A percentile compares a stretch with the other conserved stretches of the same genome.
These are phyloP conservation scores for Actenoides lindsayi DNA, from an alignment of 2,113 vertebrate genomes.

Conservation along the genomic window DNA sequence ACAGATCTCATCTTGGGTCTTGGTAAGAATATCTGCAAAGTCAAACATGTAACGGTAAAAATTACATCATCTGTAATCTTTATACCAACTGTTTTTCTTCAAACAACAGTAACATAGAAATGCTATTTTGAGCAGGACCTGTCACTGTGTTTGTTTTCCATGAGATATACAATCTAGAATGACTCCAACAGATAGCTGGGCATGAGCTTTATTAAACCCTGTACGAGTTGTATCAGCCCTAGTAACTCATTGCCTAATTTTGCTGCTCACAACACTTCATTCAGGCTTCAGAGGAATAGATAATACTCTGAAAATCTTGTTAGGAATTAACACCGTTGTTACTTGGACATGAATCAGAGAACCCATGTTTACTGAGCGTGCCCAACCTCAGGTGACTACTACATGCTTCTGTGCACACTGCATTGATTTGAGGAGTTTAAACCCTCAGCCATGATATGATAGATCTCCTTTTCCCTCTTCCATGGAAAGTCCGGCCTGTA, in stretches of 20 bases:
- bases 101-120: slow-evolving; percentile 46
- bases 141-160: slow-evolving; percentile 51
- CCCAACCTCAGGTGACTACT: not conserved
- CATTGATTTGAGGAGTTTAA: not conserved
- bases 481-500: not conserved
- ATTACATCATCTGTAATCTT: slow-evolving; percentile 67
- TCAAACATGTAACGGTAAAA: slow-evolving; percentile 49
- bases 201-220: slow-evolving; percentile 34
- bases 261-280: not conserved
- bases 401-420: not conserved
- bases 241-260: not conserved
- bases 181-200: slow-evolving; percentile 18
- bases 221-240: not conserved
- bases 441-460: not conserved
- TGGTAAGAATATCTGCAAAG: slow-evolving; percentile 25
- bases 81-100: slow-evolving; percentile 63
- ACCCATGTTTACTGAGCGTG: not conserved
- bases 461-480: not conserved
- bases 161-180: slow-evolving; percentile 41
- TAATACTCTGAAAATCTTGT: not conserved
- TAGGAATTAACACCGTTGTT: not conserved
- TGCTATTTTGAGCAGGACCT: slow-evolving; percentile 46
- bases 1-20: slow-evolving; percentile 52
- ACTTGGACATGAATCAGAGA: not conserved
- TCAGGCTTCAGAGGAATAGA: not conserved